A percentile compares a stretch with the other conserved stretches of the same genome.
These are phyloP conservation scores for Apogon hyalosoma DNA, from an alignment of 2,797 vertebrate genomes.

Conservation along the genomic window DNA sequence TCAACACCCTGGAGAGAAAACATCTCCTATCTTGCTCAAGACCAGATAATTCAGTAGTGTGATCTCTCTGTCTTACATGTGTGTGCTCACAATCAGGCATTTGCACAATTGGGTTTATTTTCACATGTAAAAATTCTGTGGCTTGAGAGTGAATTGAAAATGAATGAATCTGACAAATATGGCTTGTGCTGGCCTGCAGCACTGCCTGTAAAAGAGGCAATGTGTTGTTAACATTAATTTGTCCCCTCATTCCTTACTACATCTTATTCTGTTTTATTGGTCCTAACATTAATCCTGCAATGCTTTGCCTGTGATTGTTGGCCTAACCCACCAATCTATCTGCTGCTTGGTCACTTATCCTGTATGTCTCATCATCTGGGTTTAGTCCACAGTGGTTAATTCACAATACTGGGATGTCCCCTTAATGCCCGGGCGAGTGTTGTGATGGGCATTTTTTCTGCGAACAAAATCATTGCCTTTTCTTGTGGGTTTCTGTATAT, in stretches of 20 bases:
- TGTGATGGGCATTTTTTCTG: neutral
- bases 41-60: constrained; percentile 58
- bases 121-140: constrained; percentile 4
- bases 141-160: neutral
- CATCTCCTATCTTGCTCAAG: constrained; percentile 66
- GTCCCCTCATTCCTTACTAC: neutral
- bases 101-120: constrained; percentile 1
- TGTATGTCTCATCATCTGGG: neutral
- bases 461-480: constrained; percentile 19
- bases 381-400: neutral
- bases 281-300: too few relatives aligned
- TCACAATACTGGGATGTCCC: constrained; percentile 4
- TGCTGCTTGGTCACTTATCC: constrained; percentile 7
- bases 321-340: neutral
- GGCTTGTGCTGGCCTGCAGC: too few relatives aligned
- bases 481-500: too few relatives aligned
- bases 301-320: neutral
- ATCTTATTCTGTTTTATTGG: too few relatives aligned
- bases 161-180: too few relatives aligned
- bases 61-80: constrained; percentile 44
- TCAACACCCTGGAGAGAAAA: constrained; percentile 73
- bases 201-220: too few relatives aligned
- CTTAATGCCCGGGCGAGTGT: neutral
- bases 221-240: neutral
- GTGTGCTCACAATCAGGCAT: constrained; percentile 29